Base-by-base conservation (phyloP, 53 echinoderm and acorn worm genomes). In the Holothuria scabra region DNA sequence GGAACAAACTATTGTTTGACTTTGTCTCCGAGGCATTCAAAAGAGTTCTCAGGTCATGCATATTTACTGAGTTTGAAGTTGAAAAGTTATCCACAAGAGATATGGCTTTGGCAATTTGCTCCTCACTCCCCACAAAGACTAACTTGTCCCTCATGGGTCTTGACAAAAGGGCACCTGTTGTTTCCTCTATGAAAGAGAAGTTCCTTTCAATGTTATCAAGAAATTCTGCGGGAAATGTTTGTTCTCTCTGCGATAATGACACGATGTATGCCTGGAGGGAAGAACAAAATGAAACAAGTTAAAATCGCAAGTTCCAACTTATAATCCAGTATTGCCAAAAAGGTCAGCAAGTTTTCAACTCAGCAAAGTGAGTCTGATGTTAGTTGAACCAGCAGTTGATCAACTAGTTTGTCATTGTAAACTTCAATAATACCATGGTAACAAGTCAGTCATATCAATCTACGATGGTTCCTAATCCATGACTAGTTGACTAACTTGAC, bases 41-140 rank as follows among this genome's bases (percentile, higher is more conserved):
- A 64, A 28, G 64, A 30, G 64, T 64, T 28, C 52, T 12, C 29
- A 78, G 18, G 33, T 78, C 78, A 31, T 78, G 58, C 78, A 78
- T 78, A 32, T 56, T 78, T 26, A 58, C 30, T 25, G 26, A 41
- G 22, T 30, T 57, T 56, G 78, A 34, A 41, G n/a, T 63, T 34
- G 28, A 19, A 31, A 28, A 24, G 28, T 63, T 21, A 1, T 62
- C 65, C 19, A 81, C 26, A 41, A 89, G 89, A 26, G 79, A 68
- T 70, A 67, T 33, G 8, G 85, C 89, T n/a, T 49, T 32, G 25
- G 32, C 29, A n/a, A 89, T 84, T 79, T 85, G 85, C 48, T 85
- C 80, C 37, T 85, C 69, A 61, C 60, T 58, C 20, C 89, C 89
- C 25, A 66, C 66, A 19, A 89, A 59, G 38, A 67, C 22, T 28